phyloP scores from a whole-genome alignment of 2,797 vertebrate genomes.

The Zenarchopterus dispar region DNA sequence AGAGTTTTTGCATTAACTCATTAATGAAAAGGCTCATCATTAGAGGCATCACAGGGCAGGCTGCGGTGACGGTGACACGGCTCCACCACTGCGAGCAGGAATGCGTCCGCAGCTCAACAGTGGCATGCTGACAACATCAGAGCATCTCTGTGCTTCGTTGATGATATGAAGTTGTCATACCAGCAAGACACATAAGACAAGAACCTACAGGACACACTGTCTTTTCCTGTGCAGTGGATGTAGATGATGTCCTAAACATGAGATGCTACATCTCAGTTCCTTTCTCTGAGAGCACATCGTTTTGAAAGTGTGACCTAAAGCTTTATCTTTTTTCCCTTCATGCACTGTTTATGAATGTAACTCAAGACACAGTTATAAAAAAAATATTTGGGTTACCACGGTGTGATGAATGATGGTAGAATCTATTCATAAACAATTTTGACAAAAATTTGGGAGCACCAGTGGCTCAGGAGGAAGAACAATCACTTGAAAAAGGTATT shows the following conservation, averaged over 20 bases:
- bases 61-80: slow-evolving; percentile 63
- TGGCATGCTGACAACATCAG: slow-evolving; percentile 39
- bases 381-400: slow-evolving; percentile 12
- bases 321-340: slow-evolving; percentile 6
- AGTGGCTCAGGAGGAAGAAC: too few species aligned
- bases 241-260: slow-evolving; percentile 14
- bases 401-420: slow-evolving; percentile 8
- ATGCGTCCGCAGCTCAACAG: slow-evolving; percentile 52
- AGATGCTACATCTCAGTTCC: not conserved
- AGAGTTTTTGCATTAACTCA: slow-evolving; percentile 98
- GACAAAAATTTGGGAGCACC: not conserved
- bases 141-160: slow-evolving; percentile 34
- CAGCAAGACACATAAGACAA: slow-evolving; percentile 13
- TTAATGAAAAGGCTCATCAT: slow-evolving; percentile 96
- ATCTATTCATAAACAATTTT: slow-evolving; percentile 5
- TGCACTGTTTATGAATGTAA: not conserved
- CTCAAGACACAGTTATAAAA: not conserved
- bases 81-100: slow-evolving; percentile 58
- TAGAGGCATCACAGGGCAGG: slow-evolving; percentile 81
- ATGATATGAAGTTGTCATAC: slow-evolving; percentile 29
- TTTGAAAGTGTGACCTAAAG: not conserved
- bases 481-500: too few species aligned
- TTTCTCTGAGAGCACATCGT: slow-evolving; percentile 8
- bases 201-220: too few species aligned
- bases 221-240: slow-evolving; percentile 18